These are phyloP conservation scores for Melikaiella ostensackeni DNA, from an alignment of 2,888 invertebrate species.

Conservation along the genomic window DNA sequence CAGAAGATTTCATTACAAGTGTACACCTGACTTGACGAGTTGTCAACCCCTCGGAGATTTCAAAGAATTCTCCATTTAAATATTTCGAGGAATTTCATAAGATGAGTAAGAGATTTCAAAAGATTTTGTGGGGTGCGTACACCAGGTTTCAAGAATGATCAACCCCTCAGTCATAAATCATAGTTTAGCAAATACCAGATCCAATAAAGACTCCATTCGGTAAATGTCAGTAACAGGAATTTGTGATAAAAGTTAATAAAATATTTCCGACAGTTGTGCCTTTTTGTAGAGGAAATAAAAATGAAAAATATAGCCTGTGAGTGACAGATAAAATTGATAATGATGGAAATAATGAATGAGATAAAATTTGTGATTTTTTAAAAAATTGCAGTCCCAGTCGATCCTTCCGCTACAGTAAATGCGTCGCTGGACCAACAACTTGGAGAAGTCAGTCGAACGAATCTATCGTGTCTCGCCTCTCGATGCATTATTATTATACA, in stretches of 20 bases:
- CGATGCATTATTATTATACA: conserved; percentile 46
- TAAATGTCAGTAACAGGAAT: background rate
- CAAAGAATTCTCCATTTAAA: no score
- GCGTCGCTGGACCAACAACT: conserved; percentile 75
- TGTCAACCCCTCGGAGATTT: no score
- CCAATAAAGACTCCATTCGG: no score
- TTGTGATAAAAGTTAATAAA: conserved; percentile 24
- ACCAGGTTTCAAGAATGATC: no score
- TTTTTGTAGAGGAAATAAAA: conserved; percentile 55
- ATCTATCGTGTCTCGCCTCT: conserved; percentile 56
- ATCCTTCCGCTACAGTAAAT: conserved; percentile 69
- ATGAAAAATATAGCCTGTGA: background rate
- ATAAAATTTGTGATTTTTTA: background rate
- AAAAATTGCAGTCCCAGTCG: conserved; percentile 66
- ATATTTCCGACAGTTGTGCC: conserved; percentile 41
- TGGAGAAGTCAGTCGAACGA: conserved; percentile 73
- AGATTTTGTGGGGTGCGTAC: no score
- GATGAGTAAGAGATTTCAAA: no score
- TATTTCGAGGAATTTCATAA: no score
- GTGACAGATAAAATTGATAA: background rate
- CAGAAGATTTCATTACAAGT: no score
- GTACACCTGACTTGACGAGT: no score
- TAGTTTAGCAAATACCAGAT: no score
- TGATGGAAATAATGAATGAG: background rate
- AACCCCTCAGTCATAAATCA: no score